Base-by-base conservation (phyloP, 2,797 vertebrate species). In the Coregonus suidteri region DNA sequence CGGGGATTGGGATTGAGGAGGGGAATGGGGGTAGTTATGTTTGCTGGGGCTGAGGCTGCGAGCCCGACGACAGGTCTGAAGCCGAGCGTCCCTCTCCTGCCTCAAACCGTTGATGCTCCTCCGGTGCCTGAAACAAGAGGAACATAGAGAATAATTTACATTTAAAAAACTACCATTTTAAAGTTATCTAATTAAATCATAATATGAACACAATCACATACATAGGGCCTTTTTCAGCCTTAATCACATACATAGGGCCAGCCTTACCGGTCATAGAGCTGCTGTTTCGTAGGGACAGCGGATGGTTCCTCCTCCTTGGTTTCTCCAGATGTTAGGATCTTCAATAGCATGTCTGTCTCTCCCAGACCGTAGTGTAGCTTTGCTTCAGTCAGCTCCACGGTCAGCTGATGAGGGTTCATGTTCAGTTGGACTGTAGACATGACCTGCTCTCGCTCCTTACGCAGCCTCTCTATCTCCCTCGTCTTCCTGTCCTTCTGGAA, bases 331-430 rank as follows among this genome's bases (percentile, higher is more conserved):
- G 96, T 95, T 71, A 98, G 88, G 84, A 96, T 93, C 88, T 93
- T 96, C 35, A 99, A 86, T 79, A 98, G 83, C 0, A 97, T 94
- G 0, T 99, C 97, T 0, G 96, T 96, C 90, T 98, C 94, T 47
- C 97, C 97, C 0, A 97, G 95, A 80, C 96, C 92, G 0, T 94
- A 97, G 82, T 95, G 95, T 52, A 99, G 92, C 84, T 96, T 99
- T 13, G 97, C 97, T 90, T 99, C 97, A 0, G 94, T 90, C 83
- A 99, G 94, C 78, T 99, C 96, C 82, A 97, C 92, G 0, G 95
- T 98, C 80, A 99, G 90, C 4, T 93, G 95, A 6, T 93, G 95
- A 35, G 91, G 85, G 35, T 94, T 96, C 85, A 93, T 77, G 34
- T 91, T 93, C 83, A 98, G 92, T 73, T 87, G 93, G 72, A 99